Percentiles rank a stretch among this genome's conserved stretches.
Conservation (phyloP, 2,888 invertebrate genomes). For the Plusia festucae region DNA sequence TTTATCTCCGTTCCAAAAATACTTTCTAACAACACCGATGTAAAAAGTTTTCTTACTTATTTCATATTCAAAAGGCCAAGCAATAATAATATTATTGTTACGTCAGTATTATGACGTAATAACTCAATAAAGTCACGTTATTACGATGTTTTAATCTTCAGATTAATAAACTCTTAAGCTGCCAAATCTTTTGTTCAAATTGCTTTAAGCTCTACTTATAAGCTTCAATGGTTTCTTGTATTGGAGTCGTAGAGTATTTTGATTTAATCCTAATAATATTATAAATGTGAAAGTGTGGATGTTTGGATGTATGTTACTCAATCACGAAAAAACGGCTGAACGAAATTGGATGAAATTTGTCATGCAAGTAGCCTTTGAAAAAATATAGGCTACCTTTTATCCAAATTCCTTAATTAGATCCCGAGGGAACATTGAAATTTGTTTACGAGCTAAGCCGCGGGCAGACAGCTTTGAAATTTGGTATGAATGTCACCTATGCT, state of each 20-base stretch:
- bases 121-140: background rate
- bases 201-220: constrained; percentile 3
- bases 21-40: constrained; percentile 16
- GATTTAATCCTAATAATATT: too few relatives aligned
- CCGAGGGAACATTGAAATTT: too few relatives aligned
- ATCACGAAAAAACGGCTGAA: too few relatives aligned
- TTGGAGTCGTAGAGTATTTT: background rate
- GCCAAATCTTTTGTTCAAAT: background rate
- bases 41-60: constrained; percentile 17
- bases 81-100: background rate
- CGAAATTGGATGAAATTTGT: too few relatives aligned
- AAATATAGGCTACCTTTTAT: too few relatives aligned
- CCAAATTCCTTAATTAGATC: too few relatives aligned
- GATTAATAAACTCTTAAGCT: background rate
- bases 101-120: background rate
- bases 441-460: too few relatives aligned
- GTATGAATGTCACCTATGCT: too few relatives aligned
- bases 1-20: constrained; percentile 22
- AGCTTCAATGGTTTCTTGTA: background rate
- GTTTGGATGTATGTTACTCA: too few relatives aligned
- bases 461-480: too few relatives aligned
- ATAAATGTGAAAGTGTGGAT: too few relatives aligned
- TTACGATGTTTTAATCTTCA: background rate
- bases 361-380: too few relatives aligned
- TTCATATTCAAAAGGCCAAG: background rate